These are phyloP conservation scores for Thryonomys swinderianus DNA, from an alignment of 2,113 vertebrate genomes.

Conservation along the genomic window DNA sequence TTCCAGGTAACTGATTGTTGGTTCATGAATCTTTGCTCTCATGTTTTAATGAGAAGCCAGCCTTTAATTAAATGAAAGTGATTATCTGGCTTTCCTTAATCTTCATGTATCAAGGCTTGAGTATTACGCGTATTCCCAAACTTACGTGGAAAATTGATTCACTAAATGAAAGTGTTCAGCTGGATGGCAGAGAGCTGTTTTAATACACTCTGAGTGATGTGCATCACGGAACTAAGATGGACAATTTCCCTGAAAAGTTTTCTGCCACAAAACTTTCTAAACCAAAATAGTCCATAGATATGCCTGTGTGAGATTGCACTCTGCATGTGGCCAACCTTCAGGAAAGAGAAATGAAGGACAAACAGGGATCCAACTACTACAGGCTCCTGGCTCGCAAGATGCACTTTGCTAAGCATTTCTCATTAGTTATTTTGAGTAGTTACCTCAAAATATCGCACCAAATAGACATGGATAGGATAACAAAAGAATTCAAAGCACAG, in stretches of 20 bases:
- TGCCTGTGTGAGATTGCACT: neutral
- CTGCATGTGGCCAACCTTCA: neutral
- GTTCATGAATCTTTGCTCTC: neutral
- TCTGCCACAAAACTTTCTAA: slow-evolving; percentile 11
- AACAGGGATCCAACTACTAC: neutral
- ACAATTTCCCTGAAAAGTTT: neutral
- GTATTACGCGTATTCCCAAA: neutral
- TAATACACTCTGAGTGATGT: neutral
- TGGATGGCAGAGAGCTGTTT: neutral
- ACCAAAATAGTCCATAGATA: slow-evolving; percentile 8
- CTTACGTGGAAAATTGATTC: neutral
- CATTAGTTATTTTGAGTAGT: neutral
- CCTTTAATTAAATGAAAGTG: neutral
- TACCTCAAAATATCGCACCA: neutral
- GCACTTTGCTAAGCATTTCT: neutral
- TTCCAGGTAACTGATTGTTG: neutral
- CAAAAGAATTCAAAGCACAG: neutral
- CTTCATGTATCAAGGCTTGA: neutral
- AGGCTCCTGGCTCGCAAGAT: neutral
- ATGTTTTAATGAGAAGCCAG: neutral
- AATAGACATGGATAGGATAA: neutral
- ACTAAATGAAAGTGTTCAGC: neutral
- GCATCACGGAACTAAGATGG: neutral
- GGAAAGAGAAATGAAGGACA: neutral
- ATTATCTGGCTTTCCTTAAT: neutral